Evolutionary conservation across 2,113 vertebrate genomes (phyloP).

Genomic region (Colaptes auratus): DNA sequence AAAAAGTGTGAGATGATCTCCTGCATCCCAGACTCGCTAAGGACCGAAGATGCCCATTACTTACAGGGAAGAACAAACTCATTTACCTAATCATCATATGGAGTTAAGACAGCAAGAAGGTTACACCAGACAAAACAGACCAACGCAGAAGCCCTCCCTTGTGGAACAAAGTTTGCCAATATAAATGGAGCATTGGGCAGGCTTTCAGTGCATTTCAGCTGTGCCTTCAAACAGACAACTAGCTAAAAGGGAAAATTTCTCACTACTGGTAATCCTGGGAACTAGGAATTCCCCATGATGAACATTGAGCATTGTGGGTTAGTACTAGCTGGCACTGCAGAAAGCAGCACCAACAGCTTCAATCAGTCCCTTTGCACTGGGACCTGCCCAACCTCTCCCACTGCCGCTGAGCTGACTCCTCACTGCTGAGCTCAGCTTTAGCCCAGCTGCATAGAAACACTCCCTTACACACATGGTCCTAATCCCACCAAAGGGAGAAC

Average conservation of each 20-base stretch:
- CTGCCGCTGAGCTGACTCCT: background rate
- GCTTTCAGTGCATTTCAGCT: background rate
- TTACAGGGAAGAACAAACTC: background rate
- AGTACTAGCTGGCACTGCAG: background rate
- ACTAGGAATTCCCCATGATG: background rate
- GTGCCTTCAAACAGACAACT: background rate
- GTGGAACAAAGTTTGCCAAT: background rate
- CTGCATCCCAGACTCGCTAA: background rate
- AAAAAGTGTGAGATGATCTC: conserved; percentile 38
- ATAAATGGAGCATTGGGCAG: background rate
- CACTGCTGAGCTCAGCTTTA: background rate
- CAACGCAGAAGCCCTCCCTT: background rate
- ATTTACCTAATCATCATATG: background rate
- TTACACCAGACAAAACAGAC: background rate
- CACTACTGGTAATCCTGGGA: background rate
- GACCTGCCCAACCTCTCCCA: background rate
- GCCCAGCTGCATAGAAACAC: background rate
- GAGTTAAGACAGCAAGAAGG: background rate
- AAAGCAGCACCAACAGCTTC: background rate
- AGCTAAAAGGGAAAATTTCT: background rate
- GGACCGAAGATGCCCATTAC: background rate
- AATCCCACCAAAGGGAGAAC: background rate
- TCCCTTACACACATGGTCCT: background rate
- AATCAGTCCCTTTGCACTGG: background rate
- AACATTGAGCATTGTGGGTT: background rate